Percentiles rank a stretch among this genome's conserved stretches.
Evolutionary conservation across 2,113 vertebrate species (phyloP).

Genomic region (Struthidea cinerea): DNA sequence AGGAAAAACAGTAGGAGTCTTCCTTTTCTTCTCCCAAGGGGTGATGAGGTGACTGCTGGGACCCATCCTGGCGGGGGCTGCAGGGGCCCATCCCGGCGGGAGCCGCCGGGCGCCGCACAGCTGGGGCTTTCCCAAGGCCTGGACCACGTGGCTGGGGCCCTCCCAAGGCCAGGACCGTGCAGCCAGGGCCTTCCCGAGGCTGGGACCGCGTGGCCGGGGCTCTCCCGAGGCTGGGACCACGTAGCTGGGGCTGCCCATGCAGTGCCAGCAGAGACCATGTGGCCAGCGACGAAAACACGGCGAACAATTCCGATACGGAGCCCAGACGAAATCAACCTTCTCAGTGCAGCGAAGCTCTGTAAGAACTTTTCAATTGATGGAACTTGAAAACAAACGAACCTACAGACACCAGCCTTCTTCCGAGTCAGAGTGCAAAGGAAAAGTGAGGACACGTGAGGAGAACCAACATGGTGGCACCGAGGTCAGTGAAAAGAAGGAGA

Average conservation of each 20-base stretch:
- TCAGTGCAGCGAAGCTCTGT: background rate
- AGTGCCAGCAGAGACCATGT: background rate
- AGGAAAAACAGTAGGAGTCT: background rate
- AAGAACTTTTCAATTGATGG: background rate
- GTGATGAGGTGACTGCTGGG: background rate
- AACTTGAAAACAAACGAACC: background rate
- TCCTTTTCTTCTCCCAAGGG: background rate
- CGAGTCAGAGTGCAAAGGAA: background rate
- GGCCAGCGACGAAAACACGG: background rate
- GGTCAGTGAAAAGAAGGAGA: background rate
- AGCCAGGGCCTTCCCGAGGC: too few species aligned
- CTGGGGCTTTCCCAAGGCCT: too few species aligned
- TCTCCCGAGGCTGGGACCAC: too few species aligned
- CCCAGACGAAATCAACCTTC: background rate
- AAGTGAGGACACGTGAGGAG: background rate
- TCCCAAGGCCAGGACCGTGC: too few species aligned
- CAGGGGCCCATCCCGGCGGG: too few species aligned
- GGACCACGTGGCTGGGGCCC: too few species aligned
- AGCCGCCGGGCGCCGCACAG: too few species aligned
- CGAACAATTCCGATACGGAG: background rate
- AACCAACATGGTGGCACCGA: background rate
- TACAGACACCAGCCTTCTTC: background rate
- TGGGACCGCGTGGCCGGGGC: too few species aligned
- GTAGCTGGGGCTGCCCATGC: too few species aligned
- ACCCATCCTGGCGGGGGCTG: background rate